Percentiles rank a stretch among this genome's conserved stretches.
phyloP scores from a whole-genome alignment of 2,797 vertebrate species.

The Cichlasoma orientale region DNA sequence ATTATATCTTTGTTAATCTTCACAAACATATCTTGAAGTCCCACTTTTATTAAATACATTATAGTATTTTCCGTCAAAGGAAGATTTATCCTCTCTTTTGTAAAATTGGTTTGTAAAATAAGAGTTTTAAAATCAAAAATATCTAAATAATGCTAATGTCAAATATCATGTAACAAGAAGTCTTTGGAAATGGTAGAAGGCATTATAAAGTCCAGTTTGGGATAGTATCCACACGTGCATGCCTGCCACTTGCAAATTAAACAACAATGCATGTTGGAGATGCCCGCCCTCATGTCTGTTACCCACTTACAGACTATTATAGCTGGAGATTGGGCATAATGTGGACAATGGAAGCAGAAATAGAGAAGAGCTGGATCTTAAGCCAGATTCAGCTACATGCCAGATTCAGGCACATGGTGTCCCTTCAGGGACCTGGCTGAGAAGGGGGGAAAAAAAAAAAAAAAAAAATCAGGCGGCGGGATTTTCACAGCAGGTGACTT shows the following conservation, averaged over 20 bases:
- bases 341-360: slow-evolving; percentile 18
- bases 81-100: neutral
- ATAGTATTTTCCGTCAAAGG: neutral
- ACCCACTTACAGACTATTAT: slow-evolving; percentile 14
- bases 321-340: neutral
- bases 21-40: neutral
- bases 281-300: neutral
- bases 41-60: neutral
- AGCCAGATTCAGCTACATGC: slow-evolving; percentile 4
- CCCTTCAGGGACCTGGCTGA: slow-evolving; percentile 39
- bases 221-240: neutral
- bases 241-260: neutral
- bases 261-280: neutral
- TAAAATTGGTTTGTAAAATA: neutral
- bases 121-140: neutral
- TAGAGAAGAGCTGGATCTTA: slow-evolving; percentile 20
- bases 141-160: too few relatives aligned
- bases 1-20: neutral
- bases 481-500: slow-evolving; percentile 58
- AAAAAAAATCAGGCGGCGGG: slow-evolving; percentile 23
- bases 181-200: neutral
- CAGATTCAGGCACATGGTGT: slow-evolving; percentile 25
- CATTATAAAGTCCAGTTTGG: neutral
- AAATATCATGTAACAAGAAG: too few relatives aligned
- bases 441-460: slow-evolving; percentile 19